A percentile compares a stretch with the other conserved stretches of the same genome.
Conservation (phyloP, 1,140 invertebrate species). For the Octopus sinensis region DNA sequence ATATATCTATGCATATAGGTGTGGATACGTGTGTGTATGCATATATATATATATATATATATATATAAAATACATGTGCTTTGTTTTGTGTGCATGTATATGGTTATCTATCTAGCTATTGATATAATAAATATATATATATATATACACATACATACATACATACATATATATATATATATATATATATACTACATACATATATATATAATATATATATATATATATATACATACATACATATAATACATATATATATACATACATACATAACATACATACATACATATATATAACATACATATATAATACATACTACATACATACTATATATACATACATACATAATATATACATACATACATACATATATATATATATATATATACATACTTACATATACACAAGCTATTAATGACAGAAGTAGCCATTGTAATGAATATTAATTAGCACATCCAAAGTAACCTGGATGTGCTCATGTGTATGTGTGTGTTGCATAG, state of each 20-base stretch:
- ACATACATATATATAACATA: too few species aligned
- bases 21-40: background rate
- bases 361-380: constrained; percentile 1
- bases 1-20: background rate
- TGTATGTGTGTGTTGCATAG: too few species aligned
- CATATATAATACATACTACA: too few species aligned
- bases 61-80: background rate
- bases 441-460: too few species aligned
- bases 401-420: background rate
- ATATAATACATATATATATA: too few species aligned
- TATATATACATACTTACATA: background rate
- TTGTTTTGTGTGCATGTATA: background rate
- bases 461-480: too few species aligned
- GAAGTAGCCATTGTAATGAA: background rate
- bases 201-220: too few species aligned
- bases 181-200: too few species aligned
- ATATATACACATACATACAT: background rate
- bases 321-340: too few species aligned
- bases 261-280: too few species aligned
- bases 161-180: background rate
- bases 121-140: background rate
- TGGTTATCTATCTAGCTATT: background rate
- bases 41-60: background rate
- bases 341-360: too few species aligned
- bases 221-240: too few species aligned